Conservation (phyloP, 2,113 vertebrate species). For the Toxostoma redivivum region DNA sequence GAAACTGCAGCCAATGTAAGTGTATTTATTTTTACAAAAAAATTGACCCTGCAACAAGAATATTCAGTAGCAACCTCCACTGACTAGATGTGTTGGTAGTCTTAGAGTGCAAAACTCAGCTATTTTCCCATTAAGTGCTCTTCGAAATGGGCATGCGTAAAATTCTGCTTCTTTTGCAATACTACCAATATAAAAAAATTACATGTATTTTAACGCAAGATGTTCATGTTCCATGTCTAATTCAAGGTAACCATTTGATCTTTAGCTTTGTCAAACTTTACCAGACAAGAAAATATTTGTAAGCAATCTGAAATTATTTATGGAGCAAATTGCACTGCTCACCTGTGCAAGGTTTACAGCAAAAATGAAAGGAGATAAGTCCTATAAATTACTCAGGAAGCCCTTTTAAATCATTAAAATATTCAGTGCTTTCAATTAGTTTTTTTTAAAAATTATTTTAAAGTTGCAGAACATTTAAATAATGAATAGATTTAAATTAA, state of each 20-base stretch:
- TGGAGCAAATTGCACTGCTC: not conserved
- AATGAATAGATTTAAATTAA: constrained; percentile 38
- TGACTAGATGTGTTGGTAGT: not conserved
- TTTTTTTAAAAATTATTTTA: constrained; percentile 4
- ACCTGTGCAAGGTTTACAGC: not conserved
- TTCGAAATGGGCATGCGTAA: not conserved
- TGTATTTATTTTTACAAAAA: not conserved
- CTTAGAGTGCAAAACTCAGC: not conserved
- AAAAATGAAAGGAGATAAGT: not conserved
- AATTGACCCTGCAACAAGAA: not conserved
- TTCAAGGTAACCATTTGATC: not conserved
- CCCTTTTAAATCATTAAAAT: constrained; percentile 40
- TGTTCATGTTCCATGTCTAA: not conserved
- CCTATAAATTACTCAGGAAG: constrained; percentile 1
- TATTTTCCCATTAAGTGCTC: not conserved
- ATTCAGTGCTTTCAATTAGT: constrained; percentile 33
- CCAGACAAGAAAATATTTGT: not conserved
- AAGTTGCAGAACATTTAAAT: constrained; percentile 26
- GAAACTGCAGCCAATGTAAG: not conserved
- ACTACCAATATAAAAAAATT: not conserved
- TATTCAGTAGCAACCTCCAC: not conserved
- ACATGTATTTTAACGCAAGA: not conserved
- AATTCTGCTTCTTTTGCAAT: not conserved
- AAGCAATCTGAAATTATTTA: not conserved
- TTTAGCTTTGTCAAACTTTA: not conserved